Evolutionary conservation across 2,113 vertebrate genomes (phyloP), one percentile per base, ranked within the genome.

Genomic region (Pollachius pollachius): DNA sequence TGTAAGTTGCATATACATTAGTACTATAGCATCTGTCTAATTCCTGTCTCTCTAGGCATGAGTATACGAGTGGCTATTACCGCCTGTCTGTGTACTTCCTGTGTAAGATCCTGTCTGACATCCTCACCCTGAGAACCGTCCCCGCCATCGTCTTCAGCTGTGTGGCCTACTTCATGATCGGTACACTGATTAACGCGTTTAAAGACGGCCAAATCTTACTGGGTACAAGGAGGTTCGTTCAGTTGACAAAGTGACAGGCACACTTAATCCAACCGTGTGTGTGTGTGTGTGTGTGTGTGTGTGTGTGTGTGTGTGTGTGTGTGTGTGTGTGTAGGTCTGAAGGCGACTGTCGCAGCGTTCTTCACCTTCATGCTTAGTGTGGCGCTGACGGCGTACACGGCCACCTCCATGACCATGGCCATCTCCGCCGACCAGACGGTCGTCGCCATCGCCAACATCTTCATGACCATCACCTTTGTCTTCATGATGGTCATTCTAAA

Each of bases 21-120:
- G 2, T 48, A 48, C 41, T 48, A 48, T 48, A 48, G 2, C 12
- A 13, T 48, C 41, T 12, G 41, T 12, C 19, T 18, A 4, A 6
- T 62, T 12, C 12, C 17, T 48, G 1, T 21, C 3, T 65, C 5
- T 76, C 13, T 84, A 99, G 97, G 73, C 97, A 99, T 3, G 97
- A 98, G 78, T 97, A 96, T 11, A 96, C 96, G 88, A 98, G 97
- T 57, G 97, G 97, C 1, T 99, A 99, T 79, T 99, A 99, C 89
- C 87, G 96, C 72, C 82, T 91, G 1, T 97, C 96, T 0, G 92
- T 92, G 1, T 99, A 98, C 84, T 99, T 97, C 89, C 90, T 98
- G 82, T 90, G 87, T 16, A 97, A 96, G 84, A 75, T 98, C 15
- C 73, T 96, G 41, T 93, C 93, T 63, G 97, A 99, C 80, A 90